Percentiles rank a stretch among this genome's conserved stretches.
Evolutionary conservation across 1,140 invertebrate genomes (phyloP).

Genomic region (Probaryconus sp.): DNA sequence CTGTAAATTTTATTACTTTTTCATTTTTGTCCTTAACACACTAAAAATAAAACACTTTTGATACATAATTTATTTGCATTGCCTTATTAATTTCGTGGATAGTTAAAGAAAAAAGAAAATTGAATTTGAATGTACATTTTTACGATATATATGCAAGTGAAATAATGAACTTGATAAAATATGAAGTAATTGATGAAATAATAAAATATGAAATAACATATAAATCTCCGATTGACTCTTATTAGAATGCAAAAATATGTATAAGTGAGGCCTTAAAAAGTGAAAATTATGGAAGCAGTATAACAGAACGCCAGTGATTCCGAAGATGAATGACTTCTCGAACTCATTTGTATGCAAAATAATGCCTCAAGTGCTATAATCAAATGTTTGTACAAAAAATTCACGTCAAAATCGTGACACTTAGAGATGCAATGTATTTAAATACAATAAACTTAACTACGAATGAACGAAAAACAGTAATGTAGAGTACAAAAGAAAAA

Average conservation of each 20-base stretch:
- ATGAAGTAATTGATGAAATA: too few species aligned
- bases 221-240: conserved; percentile 10
- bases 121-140: too few species aligned
- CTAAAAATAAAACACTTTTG: too few species aligned
- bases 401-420: conserved; percentile 7
- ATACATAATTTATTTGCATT: too few species aligned
- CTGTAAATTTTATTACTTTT: too few species aligned
- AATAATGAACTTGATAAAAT: too few species aligned
- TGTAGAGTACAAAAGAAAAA: too few species aligned
- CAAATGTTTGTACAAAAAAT: conserved; percentile 14
- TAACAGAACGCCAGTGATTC: conserved; percentile 20
- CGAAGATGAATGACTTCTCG: conserved; percentile 13
- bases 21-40: too few species aligned
- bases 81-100: too few species aligned
- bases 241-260: conserved; percentile 23
- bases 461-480: neutral
- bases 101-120: too few species aligned
- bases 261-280: conserved; percentile 1
- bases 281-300: conserved; percentile 6
- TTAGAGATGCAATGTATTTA: neutral
- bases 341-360: conserved; percentile 16
- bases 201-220: neutral
- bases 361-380: conserved; percentile 11
- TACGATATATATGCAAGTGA: too few species aligned
- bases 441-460: conserved; percentile 9